phyloP scores from a whole-genome alignment of 2,888 invertebrate species.

The Chrysopilus asiliformis region DNA sequence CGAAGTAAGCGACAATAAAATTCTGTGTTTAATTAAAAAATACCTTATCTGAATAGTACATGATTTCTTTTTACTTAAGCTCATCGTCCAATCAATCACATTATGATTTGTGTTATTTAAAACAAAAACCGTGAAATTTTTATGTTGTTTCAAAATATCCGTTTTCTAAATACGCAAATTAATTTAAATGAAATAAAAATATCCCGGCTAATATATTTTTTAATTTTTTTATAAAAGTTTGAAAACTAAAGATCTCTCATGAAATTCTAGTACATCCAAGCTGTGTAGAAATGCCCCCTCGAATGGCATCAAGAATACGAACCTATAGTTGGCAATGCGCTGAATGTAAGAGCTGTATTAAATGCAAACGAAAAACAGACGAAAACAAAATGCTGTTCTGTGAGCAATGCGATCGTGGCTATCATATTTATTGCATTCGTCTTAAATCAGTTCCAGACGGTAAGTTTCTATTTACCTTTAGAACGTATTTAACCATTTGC shows the following conservation, averaged over 20 bases:
- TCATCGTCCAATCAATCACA: not conserved
- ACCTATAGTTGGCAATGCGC: slow-evolving; percentile 89
- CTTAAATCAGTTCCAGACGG: slow-evolving; percentile 67
- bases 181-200: slow-evolving; percentile 4
- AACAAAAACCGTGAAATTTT: too few species aligned
- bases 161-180: too few species aligned
- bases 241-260: too few species aligned
- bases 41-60: too few species aligned
- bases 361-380: slow-evolving; percentile 67
- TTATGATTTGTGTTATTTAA: too few species aligned
- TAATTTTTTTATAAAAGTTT: not conserved
- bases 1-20: slow-evolving; percentile 36
- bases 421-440: slow-evolving; percentile 85
- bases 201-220: too few species aligned
- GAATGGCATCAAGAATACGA: slow-evolving; percentile 71
- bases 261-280: slow-evolving; percentile 58
- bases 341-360: slow-evolving; percentile 81
- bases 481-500: not conserved
- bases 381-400: slow-evolving; percentile 90
- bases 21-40: not conserved
- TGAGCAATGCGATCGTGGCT: slow-evolving; percentile 88
- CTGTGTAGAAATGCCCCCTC: slow-evolving; percentile 71
- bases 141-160: too few species aligned
- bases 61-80: too few species aligned
- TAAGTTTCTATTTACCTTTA: slow-evolving; percentile 22